Base-by-base conservation (phyloP, 2,888 invertebrate species). In the Aplocera efformata region DNA sequence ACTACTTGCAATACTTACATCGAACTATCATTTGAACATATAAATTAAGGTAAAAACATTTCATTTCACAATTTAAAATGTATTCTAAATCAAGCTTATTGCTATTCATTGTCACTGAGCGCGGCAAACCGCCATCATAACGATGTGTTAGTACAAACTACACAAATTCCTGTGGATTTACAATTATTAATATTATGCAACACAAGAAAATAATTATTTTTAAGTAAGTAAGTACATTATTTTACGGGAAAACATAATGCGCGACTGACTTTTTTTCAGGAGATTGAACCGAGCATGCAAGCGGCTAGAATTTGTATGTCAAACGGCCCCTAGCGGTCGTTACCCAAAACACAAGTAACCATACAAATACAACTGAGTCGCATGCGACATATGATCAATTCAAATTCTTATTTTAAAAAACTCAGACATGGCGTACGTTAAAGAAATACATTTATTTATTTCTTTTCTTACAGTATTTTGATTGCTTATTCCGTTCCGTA, bases 1-100 rank as follows among this genome's bases (percentile, higher is more conserved):
- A 67, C 81, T 84, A 85, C 63, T 63, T 56, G 48, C 34, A 63
- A 60, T 78, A 81, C 77, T 79, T 82, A 81, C 82, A 84, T 72
- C 72, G 63, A 79, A 63, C 82, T 81, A 83, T 49, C 25, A 31
- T 70, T 69, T 58, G 69, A 80, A 82, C 68, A 66, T 75, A 78
- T 77, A 81, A 81, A 77, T 77, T 74, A 79, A 72, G 67, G 73
- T 76, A 71, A 68, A 74, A 75, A 78, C 72, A 65, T 56, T 74
- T 76, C 69, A 67, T 72, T 45, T 46, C 77, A 72, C 70, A 79
- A 66, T 66, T 72, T 60, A 56, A 61, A 62, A 62, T 54, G 53
- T 63, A 63, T 41, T 63, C 67, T 73, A 66, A 56, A 48, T 54
- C 58, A 65, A 60, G 60, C 80, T 81, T 84, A 84, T 84, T 84